These are phyloP conservation scores for Strongylocentrotus purpuratus DNA, from an alignment of 35 echinoderm and acorn worm species.

Conservation along the genomic window DNA sequence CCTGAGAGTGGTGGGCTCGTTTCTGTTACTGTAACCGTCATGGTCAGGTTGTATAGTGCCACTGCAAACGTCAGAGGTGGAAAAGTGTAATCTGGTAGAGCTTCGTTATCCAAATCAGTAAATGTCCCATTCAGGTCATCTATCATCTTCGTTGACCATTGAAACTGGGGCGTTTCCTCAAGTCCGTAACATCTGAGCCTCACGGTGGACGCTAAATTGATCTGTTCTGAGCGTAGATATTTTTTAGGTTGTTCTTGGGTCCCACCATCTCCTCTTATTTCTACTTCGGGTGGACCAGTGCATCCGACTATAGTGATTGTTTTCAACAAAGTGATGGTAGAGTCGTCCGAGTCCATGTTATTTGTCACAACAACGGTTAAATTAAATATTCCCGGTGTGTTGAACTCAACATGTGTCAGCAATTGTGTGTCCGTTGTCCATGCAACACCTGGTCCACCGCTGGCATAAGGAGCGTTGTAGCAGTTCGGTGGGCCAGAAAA, in stretches of 20 bases:
- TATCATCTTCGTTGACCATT: background rate
- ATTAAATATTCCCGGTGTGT: constrained; percentile 48
- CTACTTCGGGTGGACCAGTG: background rate
- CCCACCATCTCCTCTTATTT: background rate
- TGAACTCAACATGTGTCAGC: constrained; percentile 38
- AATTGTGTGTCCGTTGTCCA: background rate
- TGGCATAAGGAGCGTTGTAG: background rate
- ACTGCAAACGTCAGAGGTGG: constrained; percentile 12
- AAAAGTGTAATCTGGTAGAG: background rate
- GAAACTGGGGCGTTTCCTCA: background rate
- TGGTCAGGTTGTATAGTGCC: constrained; percentile 35
- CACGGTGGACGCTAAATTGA: constrained; percentile 4
- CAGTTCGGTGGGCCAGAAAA: constrained; percentile 36
- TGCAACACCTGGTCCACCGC: background rate
- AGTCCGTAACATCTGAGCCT: constrained; percentile 38
- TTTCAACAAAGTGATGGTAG: background rate
- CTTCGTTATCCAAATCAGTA: background rate
- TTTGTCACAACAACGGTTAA: constrained; percentile 25
- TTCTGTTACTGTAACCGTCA: constrained; percentile 42
- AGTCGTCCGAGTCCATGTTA: constrained; percentile 41
- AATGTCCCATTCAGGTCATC: background rate
- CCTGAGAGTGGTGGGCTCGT: background rate
- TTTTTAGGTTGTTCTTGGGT: background rate
- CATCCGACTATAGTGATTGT: background rate
- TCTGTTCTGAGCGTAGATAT: constrained; percentile 35